These are phyloP conservation scores for Oscheius sp. DNA, from an alignment of 2,888 invertebrate species.

Conservation along the genomic window DNA sequence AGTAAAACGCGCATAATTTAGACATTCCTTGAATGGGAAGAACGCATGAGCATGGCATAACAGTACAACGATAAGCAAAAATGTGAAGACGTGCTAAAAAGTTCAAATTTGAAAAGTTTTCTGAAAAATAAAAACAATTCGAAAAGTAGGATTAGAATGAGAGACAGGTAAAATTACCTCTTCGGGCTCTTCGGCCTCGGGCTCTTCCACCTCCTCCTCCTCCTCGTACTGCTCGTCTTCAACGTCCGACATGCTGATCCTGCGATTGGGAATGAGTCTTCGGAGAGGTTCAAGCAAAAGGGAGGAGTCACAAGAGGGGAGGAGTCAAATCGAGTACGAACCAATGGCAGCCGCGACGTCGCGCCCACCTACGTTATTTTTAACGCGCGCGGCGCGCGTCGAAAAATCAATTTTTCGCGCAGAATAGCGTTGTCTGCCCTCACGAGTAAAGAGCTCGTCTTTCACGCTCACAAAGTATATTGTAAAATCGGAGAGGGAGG, in stretches of 20 bases:
- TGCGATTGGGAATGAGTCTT: slow-evolving; percentile 32
- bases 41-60: too few relatives aligned
- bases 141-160: neutral
- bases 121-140: neutral
- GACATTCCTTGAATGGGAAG: too few relatives aligned
- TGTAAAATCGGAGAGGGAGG: slow-evolving; percentile 13
- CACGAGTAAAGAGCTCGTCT: neutral
- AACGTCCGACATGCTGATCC: slow-evolving; percentile 65
- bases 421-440: slow-evolving; percentile 15
- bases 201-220: slow-evolving; percentile 68
- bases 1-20: too few relatives aligned
- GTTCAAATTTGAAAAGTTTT: neutral
- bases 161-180: neutral
- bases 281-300: slow-evolving; percentile 20
- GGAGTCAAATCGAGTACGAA: slow-evolving; percentile 18
- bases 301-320: slow-evolving; percentile 17
- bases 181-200: slow-evolving; percentile 49
- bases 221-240: slow-evolving; percentile 68
- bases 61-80: neutral
- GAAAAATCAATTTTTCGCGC: slow-evolving; percentile 24
- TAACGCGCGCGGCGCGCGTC: slow-evolving; percentile 28
- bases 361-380: slow-evolving; percentile 37
- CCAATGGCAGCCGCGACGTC: slow-evolving; percentile 30
- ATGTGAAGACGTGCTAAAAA: too few relatives aligned
- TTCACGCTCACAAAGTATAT: slow-evolving; percentile 10